Evolutionary conservation across 2,113 vertebrate species (phyloP).

Genomic region (Pteronura brasiliensis): DNA sequence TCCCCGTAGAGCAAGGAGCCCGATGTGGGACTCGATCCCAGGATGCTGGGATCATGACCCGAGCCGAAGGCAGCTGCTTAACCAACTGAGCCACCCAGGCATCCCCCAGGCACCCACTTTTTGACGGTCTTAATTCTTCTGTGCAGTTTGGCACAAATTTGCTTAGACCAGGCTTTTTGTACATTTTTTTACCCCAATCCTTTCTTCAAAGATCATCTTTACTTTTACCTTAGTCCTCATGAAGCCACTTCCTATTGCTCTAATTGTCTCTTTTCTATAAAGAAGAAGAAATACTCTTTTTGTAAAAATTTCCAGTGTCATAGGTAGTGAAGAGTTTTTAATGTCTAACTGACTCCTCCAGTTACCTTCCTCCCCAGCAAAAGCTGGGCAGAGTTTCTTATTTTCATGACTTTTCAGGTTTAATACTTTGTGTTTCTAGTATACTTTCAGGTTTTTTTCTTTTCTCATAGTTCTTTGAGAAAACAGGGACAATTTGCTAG

Average conservation of each 20-base stretch:
- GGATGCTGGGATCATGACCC: too few species aligned
- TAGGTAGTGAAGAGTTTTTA: background rate
- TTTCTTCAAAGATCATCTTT: background rate
- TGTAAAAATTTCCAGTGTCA: background rate
- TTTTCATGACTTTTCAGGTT: background rate
- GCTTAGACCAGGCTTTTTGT: background rate
- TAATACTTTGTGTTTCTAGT: background rate
- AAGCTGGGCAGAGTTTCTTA: background rate
- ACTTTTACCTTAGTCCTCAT: background rate
- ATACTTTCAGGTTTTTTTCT: background rate
- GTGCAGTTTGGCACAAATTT: background rate
- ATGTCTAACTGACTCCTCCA: background rate
- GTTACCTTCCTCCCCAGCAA: background rate
- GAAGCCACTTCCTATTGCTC: background rate
- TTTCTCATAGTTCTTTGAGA: background rate
- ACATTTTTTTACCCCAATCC: background rate
- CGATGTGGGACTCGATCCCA: too few species aligned
- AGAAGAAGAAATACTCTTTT: background rate
- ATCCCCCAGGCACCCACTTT: too few species aligned
- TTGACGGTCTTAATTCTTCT: background rate
- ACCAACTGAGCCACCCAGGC: background rate
- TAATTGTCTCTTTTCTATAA: background rate
- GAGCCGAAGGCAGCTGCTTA: too few species aligned
- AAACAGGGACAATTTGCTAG: background rate
- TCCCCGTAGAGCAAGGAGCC: too few species aligned